Evolutionary conservation across 2,113 vertebrate genomes (phyloP), one percentile per base, ranked within the genome.

Genomic region (Cariama cristata): DNA sequence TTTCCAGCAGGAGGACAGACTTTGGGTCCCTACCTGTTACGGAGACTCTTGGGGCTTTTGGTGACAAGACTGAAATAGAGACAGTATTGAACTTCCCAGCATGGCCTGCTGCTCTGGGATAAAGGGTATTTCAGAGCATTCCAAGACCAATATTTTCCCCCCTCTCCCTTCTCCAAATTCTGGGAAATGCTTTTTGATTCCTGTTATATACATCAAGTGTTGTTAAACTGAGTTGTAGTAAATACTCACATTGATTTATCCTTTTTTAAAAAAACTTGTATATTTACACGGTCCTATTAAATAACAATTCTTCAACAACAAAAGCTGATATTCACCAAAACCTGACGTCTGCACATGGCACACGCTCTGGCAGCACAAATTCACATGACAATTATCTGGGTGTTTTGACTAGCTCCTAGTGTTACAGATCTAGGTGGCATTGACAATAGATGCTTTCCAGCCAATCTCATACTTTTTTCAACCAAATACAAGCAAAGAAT

Each of bases 401-500:
- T 76, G 73, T 89, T 95, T 91, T 76, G 62, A 92, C 82, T 87
- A 73, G 73, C 58, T 91, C 45, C 69, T 53, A 60, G 33, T 33
- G 60, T 64, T 95, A 64, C 58, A 79, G 53, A 93, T 82, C 86
- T 89, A 91, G 79, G 81, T 75, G 77, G 67, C 76, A 93, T 15
- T 83, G 74, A 96, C 63, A 95, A 86, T 33, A 79, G 66, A 90
- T 68, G 59, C 33, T 96, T 97, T 87, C 63, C 58, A 94, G 85
- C 45, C 88, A 90, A 76, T 89, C 73, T 35, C 44, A 58, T 28
- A 62, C 32, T 56, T 93, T 96, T 84, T 79, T 62, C 77, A 88
- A 90, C 58, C 89, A 90, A 90, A 95, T 47, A 83, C 58, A 96
- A 95, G 69, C 58, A 93, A 87, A 87, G 89, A 94, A 85, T 95